Base-by-base conservation (phyloP, 2,888 invertebrate species). In the Protonemura montana region DNA sequence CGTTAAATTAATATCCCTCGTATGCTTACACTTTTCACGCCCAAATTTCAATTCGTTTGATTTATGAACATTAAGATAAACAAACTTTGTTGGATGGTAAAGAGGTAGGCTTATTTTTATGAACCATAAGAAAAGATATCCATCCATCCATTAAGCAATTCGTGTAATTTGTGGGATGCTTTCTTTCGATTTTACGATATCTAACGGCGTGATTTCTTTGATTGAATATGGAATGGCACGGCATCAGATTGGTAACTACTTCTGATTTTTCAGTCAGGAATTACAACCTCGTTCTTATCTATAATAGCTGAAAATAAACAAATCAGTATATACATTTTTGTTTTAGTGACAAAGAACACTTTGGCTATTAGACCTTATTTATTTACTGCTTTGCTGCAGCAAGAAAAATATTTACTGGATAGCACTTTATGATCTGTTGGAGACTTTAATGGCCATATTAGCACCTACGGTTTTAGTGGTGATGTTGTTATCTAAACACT, bases 401-500 rank as follows among this genome's bases (percentile, higher is more conserved):
- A 28, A 42, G 41, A 85, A 85, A 29, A 25, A n/a, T 35, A 35
- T 35, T 6, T 35, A 41, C 81, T 30, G 82, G n/a, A 83, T 76
- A 76, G 77, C 7, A 29, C 30, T 30, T 16, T 83, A 76, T 29
- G 59, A 83, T 82, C 41, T 83, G 76, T 27, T 81, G 41, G 59
- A 42, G 35, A 59, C 26, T 80, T 86, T 83, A 30, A 84, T 30
- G 84, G 25, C 21, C 42, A 76, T 76, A 41, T 84, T 84, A 86
- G 77, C 86, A 82, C 82, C 86, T 42, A 76, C 76, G 82, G 86
- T 86, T 86, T 86, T 82, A 59, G 35, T 78, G 86, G 83, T 26
- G 41, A 35, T 83, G 26, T 26, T 28, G 29, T 84, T 27, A 84
- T 84, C 84, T 59, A 84, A 84, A 84, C 84, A 84, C 84, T 84